Percentiles rank a stretch among this genome's conserved stretches.
These are phyloP conservation scores for Lithosia quadra DNA, from an alignment of 2,888 invertebrate species.

Conservation along the genomic window DNA sequence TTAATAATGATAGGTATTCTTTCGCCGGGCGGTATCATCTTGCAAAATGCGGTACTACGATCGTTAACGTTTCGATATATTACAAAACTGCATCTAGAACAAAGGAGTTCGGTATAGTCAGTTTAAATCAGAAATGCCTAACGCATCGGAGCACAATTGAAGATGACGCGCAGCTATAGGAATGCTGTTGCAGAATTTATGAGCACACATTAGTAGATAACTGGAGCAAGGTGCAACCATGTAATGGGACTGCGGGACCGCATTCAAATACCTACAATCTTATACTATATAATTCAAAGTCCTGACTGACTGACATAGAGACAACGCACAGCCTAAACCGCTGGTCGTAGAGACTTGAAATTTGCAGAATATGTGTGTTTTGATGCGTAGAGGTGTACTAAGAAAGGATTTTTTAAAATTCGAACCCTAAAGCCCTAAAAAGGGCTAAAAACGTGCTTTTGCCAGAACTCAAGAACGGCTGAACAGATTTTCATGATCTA, in stretches of 20 bases:
- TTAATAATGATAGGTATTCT: conserved; percentile 62
- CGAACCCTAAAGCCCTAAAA: too few relatives aligned
- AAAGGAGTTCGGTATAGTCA: conserved; percentile 61
- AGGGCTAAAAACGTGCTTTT: too few relatives aligned
- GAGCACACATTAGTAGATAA: conserved; percentile 62
- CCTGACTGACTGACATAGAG: too few relatives aligned
- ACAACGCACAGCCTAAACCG: too few relatives aligned
- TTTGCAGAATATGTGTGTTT: too few relatives aligned
- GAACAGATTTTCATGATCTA: too few relatives aligned
- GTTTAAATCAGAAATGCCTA: conserved; percentile 67
- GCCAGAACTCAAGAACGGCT: too few relatives aligned
- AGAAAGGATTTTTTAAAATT: too few relatives aligned
- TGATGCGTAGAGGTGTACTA: too few relatives aligned
- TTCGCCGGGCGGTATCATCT: conserved; percentile 61
- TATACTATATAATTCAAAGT: too few relatives aligned
- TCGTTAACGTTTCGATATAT: conserved; percentile 54
- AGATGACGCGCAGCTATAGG: conserved; percentile 77
- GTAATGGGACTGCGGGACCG: conserved; percentile 61
- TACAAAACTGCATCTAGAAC: conserved; percentile 61
- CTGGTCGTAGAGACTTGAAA: too few relatives aligned
- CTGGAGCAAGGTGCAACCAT: conserved; percentile 64
- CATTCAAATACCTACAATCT: conserved; percentile 65
- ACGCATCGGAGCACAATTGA: conserved; percentile 70
- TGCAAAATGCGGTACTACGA: conserved; percentile 55
- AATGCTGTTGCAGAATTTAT: conserved; percentile 81